Base-by-base conservation (phyloP, 2,888 invertebrate species). In the Hypolimnas misippus region DNA sequence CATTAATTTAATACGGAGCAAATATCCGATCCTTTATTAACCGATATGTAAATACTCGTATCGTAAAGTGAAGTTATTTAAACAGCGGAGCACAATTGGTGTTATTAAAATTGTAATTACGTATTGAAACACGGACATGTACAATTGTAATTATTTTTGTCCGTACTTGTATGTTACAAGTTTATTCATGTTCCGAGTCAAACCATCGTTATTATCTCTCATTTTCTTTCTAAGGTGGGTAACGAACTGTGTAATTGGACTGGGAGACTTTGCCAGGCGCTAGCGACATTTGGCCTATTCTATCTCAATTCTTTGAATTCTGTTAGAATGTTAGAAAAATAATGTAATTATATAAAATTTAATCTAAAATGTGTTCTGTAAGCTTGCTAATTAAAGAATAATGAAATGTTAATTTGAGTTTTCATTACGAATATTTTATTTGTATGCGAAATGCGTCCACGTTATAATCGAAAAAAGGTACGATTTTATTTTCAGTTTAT, bases 191-290 rank as follows among this genome's bases (percentile, higher is more conserved):
- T 75, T 75, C 75, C 73, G 72, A 72, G 76, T 77, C 74, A 75
- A 76, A 72, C 77, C 74, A 70, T 75, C 70, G 74, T 73, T 79
- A 83, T 84, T 85, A 79, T 75, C 77, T 81, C 81, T 80, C 77
- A 83, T 86, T 83, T 86, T 85, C 81, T 86, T 86, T 84, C 78
- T 83, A 83, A 77, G 72, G 76, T 74, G 83, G 81, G 84, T 87
- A 88, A 87, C 86, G 86, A 86, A 87, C 86, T 86, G 86, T 86
- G 84, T 86, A 87, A 87, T 88, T 84, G 84, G 82, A 81, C 82
- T 78, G 79, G 77, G 80, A 81, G 78, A 77, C 76, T 76, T 78
- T 79, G 78, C 70, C 76, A 78, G 76, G 76, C 77, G 76, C 76
- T 75, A 77, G 78, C 78, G 82, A 81, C 73, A 77, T 80, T 78